Evolutionary conservation across 1,140 invertebrate species (phyloP), one percentile per base, ranked within the genome.

Genomic region (Ylistrum balloti): DNA sequence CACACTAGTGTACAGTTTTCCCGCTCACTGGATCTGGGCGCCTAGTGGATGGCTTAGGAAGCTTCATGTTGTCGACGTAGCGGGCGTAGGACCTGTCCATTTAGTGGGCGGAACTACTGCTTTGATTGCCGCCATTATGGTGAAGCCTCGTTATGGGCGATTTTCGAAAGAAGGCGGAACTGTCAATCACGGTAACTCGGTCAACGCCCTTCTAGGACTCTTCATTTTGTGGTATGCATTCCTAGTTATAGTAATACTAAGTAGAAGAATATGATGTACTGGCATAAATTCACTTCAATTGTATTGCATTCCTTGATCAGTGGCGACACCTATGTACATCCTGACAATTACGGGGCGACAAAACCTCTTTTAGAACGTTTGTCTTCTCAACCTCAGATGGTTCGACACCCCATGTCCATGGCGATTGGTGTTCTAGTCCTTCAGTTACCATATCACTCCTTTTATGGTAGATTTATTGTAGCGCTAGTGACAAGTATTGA

Each of bases 201-300:
- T 98, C 0, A 99, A 99, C 95, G 98, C 98, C 22, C 97, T 98
- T 33, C 97, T 99, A 97, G 98, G 98, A 0, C 97, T 99, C 3
- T 99, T 99, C 95, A 98, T 99, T 33, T 96, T 99, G 10, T 99
- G 98, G 98, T 95, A 92, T 88, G 94, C 91, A 45, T 45, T 28
- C 13, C 56, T 48, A n/a, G n/a, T n/a, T n/a, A n/a, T n/a, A n/a
- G n/a, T n/a, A n/a, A n/a, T n/a, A n/a, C n/a, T n/a, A n/a, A n/a
- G n/a, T n/a, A n/a, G n/a, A n/a, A n/a, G n/a, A n/a, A n/a, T n/a
- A n/a, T n/a, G n/a, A n/a, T n/a, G n/a, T n/a, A n/a, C n/a, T n/a
- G n/a, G n/a, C n/a, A 17, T 48, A 10, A 48, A 38, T 38, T 13
- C 13, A 38, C 35, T 38, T 38, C 13, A 7, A 38, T 38, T 13